phyloP scores from a whole-genome alignment of 2,888 invertebrate species.

The Drosophila lutescens region DNA sequence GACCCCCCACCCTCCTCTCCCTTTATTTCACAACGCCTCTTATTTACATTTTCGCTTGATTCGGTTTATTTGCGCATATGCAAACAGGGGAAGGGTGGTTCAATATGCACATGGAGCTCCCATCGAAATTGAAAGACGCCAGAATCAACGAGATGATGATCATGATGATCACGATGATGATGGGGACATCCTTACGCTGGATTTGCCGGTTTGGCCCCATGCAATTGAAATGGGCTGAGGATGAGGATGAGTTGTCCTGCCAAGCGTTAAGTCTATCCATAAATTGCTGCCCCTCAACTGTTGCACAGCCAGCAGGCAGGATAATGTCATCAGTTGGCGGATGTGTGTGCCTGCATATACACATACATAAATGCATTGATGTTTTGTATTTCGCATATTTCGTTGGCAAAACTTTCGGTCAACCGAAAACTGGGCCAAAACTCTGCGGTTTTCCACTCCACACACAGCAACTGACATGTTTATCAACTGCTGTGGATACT shows the following conservation, averaged over 20 bases:
- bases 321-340: slow-evolving; percentile 36
- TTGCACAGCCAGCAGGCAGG: slow-evolving; percentile 37
- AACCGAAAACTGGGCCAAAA: slow-evolving; percentile 49
- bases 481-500: slow-evolving; percentile 41
- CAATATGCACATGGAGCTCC: slow-evolving; percentile 39
- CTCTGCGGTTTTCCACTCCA: slow-evolving; percentile 31
- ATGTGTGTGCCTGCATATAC: slow-evolving; percentile 3
- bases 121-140: slow-evolving; percentile 68
- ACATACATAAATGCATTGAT: slow-evolving; percentile 6
- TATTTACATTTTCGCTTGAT: slow-evolving; percentile 80
- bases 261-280: slow-evolving; percentile 55
- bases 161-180: slow-evolving; percentile 25
- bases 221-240: slow-evolving; percentile 42
- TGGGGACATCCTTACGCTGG: slow-evolving; percentile 59
- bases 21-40: slow-evolving; percentile 51
- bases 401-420: slow-evolving; percentile 38
- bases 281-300: slow-evolving; percentile 54
- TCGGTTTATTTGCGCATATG: slow-evolving; percentile 76
- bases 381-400: slow-evolving; percentile 35
- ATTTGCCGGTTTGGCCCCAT: slow-evolving; percentile 32
- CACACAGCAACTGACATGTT: slow-evolving; percentile 36
- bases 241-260: slow-evolving; percentile 28
- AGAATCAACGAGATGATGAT: slow-evolving; percentile 4
- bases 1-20: not conserved
- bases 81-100: slow-evolving; percentile 8